Conservation (phyloP, 92 coral and sea anemone genomes). For the Porites evermanni region DNA sequence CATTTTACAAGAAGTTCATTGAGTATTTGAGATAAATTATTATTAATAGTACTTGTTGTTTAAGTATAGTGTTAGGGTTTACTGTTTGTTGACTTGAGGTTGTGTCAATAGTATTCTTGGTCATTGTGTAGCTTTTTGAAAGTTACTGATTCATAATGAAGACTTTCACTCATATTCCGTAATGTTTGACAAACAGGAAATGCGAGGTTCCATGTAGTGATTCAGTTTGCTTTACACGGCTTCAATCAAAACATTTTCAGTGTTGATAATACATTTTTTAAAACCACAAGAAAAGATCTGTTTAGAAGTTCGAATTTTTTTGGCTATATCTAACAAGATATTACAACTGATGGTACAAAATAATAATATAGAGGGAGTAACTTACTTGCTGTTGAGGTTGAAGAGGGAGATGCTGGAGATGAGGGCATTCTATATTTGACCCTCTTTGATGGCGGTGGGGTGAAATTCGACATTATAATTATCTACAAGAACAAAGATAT, state of each 20-base stretch:
- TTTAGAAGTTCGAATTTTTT: neutral
- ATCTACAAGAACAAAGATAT: neutral
- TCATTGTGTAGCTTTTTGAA: too few species aligned
- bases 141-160: too few species aligned
- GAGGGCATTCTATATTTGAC: slow-evolving; percentile 30
- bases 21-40: neutral
- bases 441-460: slow-evolving; percentile 24
- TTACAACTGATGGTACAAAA: slow-evolving; percentile 15
- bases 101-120: neutral
- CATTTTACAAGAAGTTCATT: slow-evolving; percentile 1
- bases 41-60: neutral
- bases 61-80: slow-evolving; percentile 7
- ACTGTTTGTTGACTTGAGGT: neutral
- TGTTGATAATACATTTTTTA: too few species aligned
- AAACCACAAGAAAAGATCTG: too few species aligned
- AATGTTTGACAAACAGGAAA: neutral
- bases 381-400: slow-evolving; percentile 14
- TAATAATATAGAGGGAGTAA: slow-evolving; percentile 13
- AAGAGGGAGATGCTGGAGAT: slow-evolving; percentile 24
- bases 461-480: neutral
- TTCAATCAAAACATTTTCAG: neutral
- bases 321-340: slow-evolving; percentile 14
- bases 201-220: neutral
- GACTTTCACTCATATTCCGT: too few species aligned
- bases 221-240: slow-evolving; percentile 1